These are phyloP conservation scores for Bombus waltoni DNA, from an alignment of 1,140 invertebrate species.

Conservation along the genomic window DNA sequence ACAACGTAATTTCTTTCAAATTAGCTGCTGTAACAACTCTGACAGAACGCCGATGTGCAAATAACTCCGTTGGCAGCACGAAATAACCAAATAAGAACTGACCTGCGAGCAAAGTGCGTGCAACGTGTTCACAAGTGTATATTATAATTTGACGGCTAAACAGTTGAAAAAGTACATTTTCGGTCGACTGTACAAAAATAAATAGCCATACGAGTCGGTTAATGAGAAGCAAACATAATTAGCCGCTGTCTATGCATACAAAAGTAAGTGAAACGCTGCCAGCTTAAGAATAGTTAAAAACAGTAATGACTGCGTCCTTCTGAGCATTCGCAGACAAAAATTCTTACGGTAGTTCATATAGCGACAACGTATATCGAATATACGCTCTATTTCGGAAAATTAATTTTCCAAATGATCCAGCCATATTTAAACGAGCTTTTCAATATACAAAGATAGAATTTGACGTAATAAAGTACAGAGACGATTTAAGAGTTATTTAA, in stretches of 20 bases:
- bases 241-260: background rate
- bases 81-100: background rate
- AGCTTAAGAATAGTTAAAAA: conserved; percentile 13
- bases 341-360: background rate
- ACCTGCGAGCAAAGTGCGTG: background rate
- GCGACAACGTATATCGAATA: too few relatives aligned
- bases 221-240: conserved; percentile 39
- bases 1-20: background rate
- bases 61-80: background rate
- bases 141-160: background rate
- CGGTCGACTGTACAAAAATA: background rate
- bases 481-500: background rate
- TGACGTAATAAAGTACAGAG: background rate
- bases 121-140: background rate
- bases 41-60: background rate
- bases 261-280: conserved; percentile 20
- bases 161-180: background rate
- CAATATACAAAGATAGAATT: background rate
- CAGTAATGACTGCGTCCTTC: background rate
- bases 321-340: background rate
- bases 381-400: background rate
- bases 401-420: background rate
- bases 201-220: background rate
- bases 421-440: background rate
- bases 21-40: background rate